Conservation (phyloP, 2,888 invertebrate genomes). For the Sinodicranocentrus sp. region DNA sequence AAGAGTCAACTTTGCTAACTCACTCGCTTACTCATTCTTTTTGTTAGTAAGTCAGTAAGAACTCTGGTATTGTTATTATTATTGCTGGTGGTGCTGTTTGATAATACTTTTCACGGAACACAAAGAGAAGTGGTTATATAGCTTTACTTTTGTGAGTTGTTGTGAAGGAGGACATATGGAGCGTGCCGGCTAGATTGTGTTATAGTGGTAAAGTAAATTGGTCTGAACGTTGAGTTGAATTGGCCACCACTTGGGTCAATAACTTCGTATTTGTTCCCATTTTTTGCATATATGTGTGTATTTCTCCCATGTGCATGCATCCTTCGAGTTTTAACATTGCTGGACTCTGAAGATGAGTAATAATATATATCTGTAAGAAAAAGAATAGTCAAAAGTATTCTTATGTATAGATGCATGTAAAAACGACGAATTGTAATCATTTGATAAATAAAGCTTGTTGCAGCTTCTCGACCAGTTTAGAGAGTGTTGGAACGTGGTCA, state of each 20-base stretch:
- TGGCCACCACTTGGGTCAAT: conserved; percentile 39
- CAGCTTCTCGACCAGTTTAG: background rate
- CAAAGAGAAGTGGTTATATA: background rate
- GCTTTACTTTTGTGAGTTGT: conserved; percentile 15
- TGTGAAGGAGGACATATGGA: conserved; percentile 57
- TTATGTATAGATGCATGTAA: background rate
- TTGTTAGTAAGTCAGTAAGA: conserved; percentile 30
- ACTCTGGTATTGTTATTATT: conserved; percentile 19
- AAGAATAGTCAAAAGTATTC: background rate
- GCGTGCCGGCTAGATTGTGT: conserved; percentile 57
- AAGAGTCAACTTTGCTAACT: background rate
- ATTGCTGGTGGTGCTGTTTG: background rate
- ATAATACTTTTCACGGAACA: background rate
- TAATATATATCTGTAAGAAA: background rate
- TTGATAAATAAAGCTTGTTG: conserved; percentile 1
- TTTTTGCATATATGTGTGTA: background rate
- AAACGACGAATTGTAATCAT: background rate
- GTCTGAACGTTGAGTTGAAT: background rate
- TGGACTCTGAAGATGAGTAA: background rate
- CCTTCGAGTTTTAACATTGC: background rate
- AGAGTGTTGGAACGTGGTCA: conserved; percentile 34
- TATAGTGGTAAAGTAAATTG: conserved; percentile 7
- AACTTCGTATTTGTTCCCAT: conserved; percentile 20
- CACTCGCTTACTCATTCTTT: conserved; percentile 10
- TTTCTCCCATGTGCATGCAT: background rate